phyloP scores from a whole-genome alignment of 2,797 vertebrate species.

The Phalanger gymnotis region DNA sequence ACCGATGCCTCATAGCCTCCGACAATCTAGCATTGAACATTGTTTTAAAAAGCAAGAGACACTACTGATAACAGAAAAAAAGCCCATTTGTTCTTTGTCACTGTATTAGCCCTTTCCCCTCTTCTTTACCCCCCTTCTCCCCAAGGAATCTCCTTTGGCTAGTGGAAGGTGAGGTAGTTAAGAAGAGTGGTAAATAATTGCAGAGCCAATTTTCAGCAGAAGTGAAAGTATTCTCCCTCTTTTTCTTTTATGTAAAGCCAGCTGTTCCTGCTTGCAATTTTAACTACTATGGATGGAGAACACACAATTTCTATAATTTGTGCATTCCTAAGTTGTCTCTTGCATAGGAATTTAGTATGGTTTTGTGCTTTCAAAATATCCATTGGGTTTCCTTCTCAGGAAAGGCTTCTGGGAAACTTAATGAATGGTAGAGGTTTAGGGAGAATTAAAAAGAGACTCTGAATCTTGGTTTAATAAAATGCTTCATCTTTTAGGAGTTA shows the following conservation, averaged over 20 bases:
- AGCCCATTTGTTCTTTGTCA: not conserved
- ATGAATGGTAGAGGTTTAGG: conserved; percentile 44
- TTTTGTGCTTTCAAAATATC: conserved; percentile 72
- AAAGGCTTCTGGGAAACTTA: conserved; percentile 56
- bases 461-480: conserved; percentile 67
- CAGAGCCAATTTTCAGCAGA: conserved; percentile 41
- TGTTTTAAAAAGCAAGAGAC: not conserved
- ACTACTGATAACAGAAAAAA: conserved; percentile 32
- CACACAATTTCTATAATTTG: conserved; percentile 75
- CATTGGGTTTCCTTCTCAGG: conserved; percentile 68
- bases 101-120: not conserved
- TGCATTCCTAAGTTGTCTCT: conserved; percentile 69
- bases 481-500: conserved; percentile 60
- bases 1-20: not conserved
- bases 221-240: conserved; percentile 48
- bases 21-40: conserved; percentile 21
- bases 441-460: conserved; percentile 54
- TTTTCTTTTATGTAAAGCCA: conserved; percentile 70
- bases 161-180: not conserved
- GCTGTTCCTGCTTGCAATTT: conserved; percentile 60
- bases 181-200: conserved; percentile 57
- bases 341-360: conserved; percentile 72
- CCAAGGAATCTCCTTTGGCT: not conserved
- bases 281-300: conserved; percentile 69
- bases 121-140: not conserved